Evolutionary conservation across 2,113 vertebrate genomes (phyloP).

Genomic region (Clarias batrachus): DNA sequence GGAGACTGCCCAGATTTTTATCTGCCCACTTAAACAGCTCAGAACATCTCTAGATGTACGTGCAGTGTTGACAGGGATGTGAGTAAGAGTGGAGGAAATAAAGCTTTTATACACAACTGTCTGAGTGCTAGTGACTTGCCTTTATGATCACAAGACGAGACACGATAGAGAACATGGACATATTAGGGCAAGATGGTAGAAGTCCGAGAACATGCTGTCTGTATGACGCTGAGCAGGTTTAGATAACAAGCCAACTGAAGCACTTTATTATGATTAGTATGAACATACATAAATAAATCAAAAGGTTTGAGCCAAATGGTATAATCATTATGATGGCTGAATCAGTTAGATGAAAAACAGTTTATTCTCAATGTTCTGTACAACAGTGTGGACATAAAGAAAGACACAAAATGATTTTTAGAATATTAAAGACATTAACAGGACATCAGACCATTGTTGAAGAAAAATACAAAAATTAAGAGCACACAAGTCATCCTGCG

Average conservation of each 20-base stretch:
- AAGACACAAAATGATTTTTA: conserved; percentile 54
- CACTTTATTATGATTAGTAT: conserved; percentile 19
- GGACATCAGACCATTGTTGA: conserved; percentile 27
- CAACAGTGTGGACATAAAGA: conserved; percentile 57
- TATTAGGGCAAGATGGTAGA: conserved; percentile 45
- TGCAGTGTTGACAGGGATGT: neutral
- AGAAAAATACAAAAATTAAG: conserved; percentile 34
- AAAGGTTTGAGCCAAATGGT: neutral
- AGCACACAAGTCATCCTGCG: conserved; percentile 35
- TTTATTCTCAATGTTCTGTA: conserved; percentile 67
- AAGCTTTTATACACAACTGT: conserved; percentile 42
- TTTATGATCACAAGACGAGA: conserved; percentile 1
- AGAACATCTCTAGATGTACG: conserved; percentile 5
- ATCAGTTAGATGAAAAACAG: conserved; percentile 49
- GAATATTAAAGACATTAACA: conserved; percentile 51
- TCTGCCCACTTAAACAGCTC: conserved; percentile 13
- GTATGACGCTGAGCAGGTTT: neutral
- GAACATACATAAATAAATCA: conserved; percentile 16
- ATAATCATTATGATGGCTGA: conserved; percentile 6
- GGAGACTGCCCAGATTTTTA: conserved; percentile 29
- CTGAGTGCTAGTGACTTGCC: conserved; percentile 9
- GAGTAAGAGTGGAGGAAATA: conserved; percentile 34
- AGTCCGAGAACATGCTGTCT: conserved; percentile 16
- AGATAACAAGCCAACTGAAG: neutral
- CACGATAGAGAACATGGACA: conserved; percentile 35